A percentile compares a stretch with the other conserved stretches of the same genome.
These are phyloP conservation scores for Phalacrocorax carbo DNA, from an alignment of 2,113 vertebrate genomes.

Conservation along the genomic window DNA sequence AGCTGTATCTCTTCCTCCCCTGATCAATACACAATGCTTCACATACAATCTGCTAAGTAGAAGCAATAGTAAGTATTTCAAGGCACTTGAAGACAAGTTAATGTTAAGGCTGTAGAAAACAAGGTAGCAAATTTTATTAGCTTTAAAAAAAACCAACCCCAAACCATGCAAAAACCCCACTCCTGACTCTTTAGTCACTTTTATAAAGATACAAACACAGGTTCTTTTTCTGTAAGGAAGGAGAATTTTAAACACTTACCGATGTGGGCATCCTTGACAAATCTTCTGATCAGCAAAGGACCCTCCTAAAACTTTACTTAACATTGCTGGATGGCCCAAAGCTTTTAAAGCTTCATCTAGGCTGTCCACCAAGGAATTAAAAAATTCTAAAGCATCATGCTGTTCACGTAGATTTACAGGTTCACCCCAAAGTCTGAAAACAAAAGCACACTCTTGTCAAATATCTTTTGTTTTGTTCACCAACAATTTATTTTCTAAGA, in stretches of 20 bases:
- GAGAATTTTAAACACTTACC: conserved; percentile 72
- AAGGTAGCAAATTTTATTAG: not conserved
- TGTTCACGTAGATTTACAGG: conserved; percentile 97
- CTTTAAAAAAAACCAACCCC: not conserved
- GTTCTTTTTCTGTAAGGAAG: not conserved
- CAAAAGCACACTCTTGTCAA: conserved; percentile 22
- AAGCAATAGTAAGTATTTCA: not conserved
- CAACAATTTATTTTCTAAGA: not conserved
- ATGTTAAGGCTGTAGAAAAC: not conserved
- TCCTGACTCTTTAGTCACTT: not conserved
- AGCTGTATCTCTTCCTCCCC: not conserved
- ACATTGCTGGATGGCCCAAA: conserved; percentile 95
- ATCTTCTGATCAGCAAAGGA: conserved; percentile 99
- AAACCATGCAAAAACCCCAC: not conserved
- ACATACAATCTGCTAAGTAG: not conserved
- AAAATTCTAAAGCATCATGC: conserved; percentile 98
- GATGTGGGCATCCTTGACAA: conserved; percentile 98
- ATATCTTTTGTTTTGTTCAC: not conserved
- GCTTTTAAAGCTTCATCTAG: conserved; percentile 99
- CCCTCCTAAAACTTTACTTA: conserved; percentile 97
- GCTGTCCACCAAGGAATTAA: conserved; percentile 99
- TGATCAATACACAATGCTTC: not conserved
- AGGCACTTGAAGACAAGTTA: not conserved
- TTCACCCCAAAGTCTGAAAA: conserved; percentile 95
- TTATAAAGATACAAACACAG: not conserved